Conservation (phyloP, 2,888 invertebrate species). For the Rhamnusium bicolor region DNA sequence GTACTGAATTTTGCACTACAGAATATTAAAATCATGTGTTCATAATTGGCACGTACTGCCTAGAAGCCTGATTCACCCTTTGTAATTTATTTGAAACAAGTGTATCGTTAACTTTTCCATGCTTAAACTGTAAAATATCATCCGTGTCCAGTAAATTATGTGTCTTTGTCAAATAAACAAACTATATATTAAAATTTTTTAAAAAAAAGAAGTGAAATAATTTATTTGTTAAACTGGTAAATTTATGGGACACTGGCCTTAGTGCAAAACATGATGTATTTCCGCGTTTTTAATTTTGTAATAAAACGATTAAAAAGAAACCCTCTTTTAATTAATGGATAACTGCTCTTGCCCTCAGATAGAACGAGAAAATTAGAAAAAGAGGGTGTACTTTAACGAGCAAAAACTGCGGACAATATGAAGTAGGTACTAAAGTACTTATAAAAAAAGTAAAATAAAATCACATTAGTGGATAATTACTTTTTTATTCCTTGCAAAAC, state of each 20-base stretch:
- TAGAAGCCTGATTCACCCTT: too few relatives aligned
- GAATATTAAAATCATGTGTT: too few relatives aligned
- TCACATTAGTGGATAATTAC: constrained; percentile 21
- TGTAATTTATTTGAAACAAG: too few relatives aligned
- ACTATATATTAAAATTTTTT: neutral
- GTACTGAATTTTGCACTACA: too few relatives aligned
- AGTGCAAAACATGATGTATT: neutral
- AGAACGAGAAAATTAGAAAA: constrained; percentile 9
- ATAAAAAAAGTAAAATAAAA: constrained; percentile 10
- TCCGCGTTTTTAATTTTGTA: constrained; percentile 6
- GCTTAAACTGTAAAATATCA: too few relatives aligned
- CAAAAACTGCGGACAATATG: constrained; percentile 21
- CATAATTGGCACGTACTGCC: too few relatives aligned
- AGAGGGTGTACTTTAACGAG: constrained; percentile 13
- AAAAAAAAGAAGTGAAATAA: too few relatives aligned
- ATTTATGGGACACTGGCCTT: neutral
- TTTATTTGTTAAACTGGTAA: neutral
- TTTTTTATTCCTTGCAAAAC: neutral
- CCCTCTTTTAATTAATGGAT: constrained; percentile 3
- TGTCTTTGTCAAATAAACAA: neutral
- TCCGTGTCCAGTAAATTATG: too few relatives aligned
- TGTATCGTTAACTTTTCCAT: too few relatives aligned
- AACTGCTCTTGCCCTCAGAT: neutral
- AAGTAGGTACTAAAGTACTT: constrained; percentile 7
- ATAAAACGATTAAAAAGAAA: constrained; percentile 11